Conservation (phyloP, 92 coral and sea anemone genomes). For the Parazoanthus swiftii region DNA sequence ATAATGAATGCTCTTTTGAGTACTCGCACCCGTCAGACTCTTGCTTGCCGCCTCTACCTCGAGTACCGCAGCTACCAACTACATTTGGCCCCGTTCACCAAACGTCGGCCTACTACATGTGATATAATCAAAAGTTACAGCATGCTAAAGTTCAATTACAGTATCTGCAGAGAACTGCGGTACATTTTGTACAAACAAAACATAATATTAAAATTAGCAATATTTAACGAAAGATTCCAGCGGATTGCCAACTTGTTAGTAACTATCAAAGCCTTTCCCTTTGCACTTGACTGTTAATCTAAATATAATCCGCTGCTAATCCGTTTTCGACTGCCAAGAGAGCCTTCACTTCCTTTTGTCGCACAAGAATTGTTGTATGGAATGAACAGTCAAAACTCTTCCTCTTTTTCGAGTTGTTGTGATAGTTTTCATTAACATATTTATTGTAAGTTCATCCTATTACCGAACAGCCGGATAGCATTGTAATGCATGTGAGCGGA, state of each 20-base stretch:
- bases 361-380: neutral
- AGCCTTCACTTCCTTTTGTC: constrained; percentile 51
- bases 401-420: neutral
- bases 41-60: constrained; percentile 40
- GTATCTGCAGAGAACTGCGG: constrained; percentile 2
- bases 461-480: neutral
- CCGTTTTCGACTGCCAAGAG: constrained; percentile 57
- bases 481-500: neutral
- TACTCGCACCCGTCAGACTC: constrained; percentile 43
- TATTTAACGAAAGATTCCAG: constrained; percentile 41
- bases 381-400: neutral
- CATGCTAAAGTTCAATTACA: neutral
- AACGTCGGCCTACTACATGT: constrained; percentile 35
- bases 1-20: constrained; percentile 41
- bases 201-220: constrained; percentile 1
- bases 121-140: neutral
- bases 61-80: constrained; percentile 35
- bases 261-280: constrained; percentile 40
- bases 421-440: neutral
- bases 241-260: constrained; percentile 45
- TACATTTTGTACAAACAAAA: constrained; percentile 37
- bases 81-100: constrained; percentile 27
- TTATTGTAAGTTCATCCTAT: constrained; percentile 14
- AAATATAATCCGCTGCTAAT: constrained; percentile 64
- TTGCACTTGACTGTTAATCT: constrained; percentile 39